Evolutionary conservation across 2,888 invertebrate species (phyloP).

Genomic region (Cephus nigrinus): DNA sequence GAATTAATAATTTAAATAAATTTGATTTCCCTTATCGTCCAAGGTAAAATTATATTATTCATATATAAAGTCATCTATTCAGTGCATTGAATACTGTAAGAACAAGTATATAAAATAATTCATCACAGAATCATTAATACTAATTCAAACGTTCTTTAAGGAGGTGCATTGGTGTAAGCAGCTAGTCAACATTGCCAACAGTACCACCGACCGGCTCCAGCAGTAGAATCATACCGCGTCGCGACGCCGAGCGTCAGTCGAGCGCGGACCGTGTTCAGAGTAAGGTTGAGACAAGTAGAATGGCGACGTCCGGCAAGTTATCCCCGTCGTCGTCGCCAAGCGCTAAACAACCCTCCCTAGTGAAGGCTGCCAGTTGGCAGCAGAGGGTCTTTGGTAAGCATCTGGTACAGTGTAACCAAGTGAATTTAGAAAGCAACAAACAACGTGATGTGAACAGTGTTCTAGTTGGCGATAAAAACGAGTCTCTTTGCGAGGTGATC

Average conservation of each 20-base stretch:
- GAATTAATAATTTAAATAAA: neutral
- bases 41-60: neutral
- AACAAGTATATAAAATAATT: neutral
- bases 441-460: constrained; percentile 34
- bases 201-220: neutral
- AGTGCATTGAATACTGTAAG: neutral
- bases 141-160: neutral
- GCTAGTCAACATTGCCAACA: neutral
- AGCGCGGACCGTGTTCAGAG: constrained; percentile 41
- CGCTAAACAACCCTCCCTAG: constrained; percentile 10
- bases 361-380: constrained; percentile 49
- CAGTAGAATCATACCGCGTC: constrained; percentile 17
- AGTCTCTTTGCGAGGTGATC: constrained; percentile 63
- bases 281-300: constrained; percentile 19
- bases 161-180: neutral
- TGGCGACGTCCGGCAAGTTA: constrained; percentile 33
- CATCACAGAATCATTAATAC: neutral
- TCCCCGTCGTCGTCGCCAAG: constrained; percentile 23
- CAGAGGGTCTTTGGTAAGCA: constrained; percentile 61
- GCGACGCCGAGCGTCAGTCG: constrained; percentile 36
- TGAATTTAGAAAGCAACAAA: constrained; percentile 39
- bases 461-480: constrained; percentile 39
- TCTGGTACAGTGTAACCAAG: constrained; percentile 50
- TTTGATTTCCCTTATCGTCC: neutral
- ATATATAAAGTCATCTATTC: neutral